A percentile compares a stretch with the other conserved stretches of the same genome.
These are phyloP conservation scores for Amphilophus citrinellus DNA, from an alignment of 2,113 vertebrate genomes.

Conservation along the genomic window DNA sequence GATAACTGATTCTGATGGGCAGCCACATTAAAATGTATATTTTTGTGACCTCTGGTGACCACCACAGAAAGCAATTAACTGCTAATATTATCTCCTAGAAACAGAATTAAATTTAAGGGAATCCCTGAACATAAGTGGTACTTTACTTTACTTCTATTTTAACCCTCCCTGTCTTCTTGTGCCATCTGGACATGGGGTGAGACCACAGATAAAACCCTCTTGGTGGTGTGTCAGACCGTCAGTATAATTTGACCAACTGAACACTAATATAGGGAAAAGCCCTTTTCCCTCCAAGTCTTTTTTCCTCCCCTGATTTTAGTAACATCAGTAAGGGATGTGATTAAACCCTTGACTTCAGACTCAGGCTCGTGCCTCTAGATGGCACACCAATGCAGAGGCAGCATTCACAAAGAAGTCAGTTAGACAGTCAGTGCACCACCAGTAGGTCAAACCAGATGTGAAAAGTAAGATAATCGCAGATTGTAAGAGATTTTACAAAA, in stretches of 20 bases:
- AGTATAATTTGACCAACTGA: background rate
- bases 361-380: slow-evolving; percentile 77
- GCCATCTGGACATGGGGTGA: background rate
- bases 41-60: background rate
- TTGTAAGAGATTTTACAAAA: slow-evolving; percentile 11
- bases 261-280: background rate
- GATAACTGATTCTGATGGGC: background rate
- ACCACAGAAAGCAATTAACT: background rate
- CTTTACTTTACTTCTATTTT: background rate
- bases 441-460: slow-evolving; percentile 33
- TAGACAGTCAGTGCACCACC: slow-evolving; percentile 37
- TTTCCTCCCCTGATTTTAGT: background rate
- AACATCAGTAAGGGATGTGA: slow-evolving; percentile 31
- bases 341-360: slow-evolving; percentile 31
- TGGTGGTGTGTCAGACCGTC: no score
- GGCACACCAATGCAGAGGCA: slow-evolving; percentile 80
- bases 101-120: background rate
- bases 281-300: background rate
- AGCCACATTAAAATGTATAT: slow-evolving; percentile 6
- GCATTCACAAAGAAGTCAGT: slow-evolving; percentile 35
- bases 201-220: background rate
- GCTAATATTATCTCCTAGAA: background rate
- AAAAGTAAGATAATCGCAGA: slow-evolving; percentile 35
- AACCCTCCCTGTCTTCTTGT: background rate
- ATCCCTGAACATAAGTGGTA: background rate